Conservation (phyloP, 2,888 invertebrate genomes). For the Deroplatys truncata region DNA sequence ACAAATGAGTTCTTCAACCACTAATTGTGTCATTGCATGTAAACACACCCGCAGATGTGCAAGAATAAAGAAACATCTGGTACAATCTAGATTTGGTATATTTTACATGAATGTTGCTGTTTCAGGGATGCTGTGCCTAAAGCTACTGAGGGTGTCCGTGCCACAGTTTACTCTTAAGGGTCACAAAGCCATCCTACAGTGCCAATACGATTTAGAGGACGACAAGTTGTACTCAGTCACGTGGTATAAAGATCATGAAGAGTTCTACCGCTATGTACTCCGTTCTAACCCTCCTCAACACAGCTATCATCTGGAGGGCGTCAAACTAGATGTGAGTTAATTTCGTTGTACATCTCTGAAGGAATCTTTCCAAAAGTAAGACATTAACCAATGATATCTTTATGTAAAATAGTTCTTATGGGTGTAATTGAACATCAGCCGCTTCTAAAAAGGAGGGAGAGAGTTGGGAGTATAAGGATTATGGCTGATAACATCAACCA, state of each 20-base stretch:
- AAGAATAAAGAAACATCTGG: too few species aligned
- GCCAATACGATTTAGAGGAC: conserved; percentile 61
- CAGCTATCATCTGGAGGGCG: conserved; percentile 65
- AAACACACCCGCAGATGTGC: too few species aligned
- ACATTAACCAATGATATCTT: too few species aligned
- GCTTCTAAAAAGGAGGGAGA: too few species aligned
- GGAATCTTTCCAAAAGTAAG: too few species aligned
- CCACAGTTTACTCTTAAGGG: conserved; percentile 62
- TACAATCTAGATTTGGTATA: too few species aligned
- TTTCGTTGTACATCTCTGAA: not conserved
- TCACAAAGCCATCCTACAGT: conserved; percentile 61
- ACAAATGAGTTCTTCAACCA: too few species aligned
- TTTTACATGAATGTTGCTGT: not conserved
- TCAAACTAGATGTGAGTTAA: conserved; percentile 64
- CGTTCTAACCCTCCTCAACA: conserved; percentile 64
- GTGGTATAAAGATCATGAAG: conserved; percentile 83
- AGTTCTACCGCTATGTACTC: conserved; percentile 76
- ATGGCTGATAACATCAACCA: too few species aligned
- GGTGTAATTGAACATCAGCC: too few species aligned
- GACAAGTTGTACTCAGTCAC: conserved; percentile 74
- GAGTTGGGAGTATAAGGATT: too few species aligned
- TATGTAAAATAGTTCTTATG: too few species aligned
- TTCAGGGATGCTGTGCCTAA: conserved; percentile 40
- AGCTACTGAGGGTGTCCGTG: conserved; percentile 58
- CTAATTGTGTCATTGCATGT: too few species aligned